Evolutionary conservation across 1,140 invertebrate species (phyloP), one percentile per base, ranked within the genome.

Genomic region (Dreissena polymorpha): DNA sequence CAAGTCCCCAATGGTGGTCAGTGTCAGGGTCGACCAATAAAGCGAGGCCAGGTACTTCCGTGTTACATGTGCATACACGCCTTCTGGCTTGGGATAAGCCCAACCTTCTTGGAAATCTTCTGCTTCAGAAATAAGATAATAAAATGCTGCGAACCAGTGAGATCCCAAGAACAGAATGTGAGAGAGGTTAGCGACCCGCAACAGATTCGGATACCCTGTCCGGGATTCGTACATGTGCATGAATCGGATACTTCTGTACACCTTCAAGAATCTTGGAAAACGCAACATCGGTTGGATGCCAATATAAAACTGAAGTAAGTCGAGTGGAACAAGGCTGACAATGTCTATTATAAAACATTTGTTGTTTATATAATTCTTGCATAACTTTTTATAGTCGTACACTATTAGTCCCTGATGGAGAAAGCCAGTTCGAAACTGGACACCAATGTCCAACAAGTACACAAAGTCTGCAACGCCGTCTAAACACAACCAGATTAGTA

Each of bases 121-220:
- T 29, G 96, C 96, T 91, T 98, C 97, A 8, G 97, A 98, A 27
- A 99, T 95, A 81, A 99, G 93, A 94, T 97, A 99, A 94, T 99
- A 99, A 94, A 99, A 99, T 92, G 97, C 98, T 53, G 97, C 98
- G 91, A 99, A 99, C 98, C 98, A 99, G 91, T 99, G 98, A 25
- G 97, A 97, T 83, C 98, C 94, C 86, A 99, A 97, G 83, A 99
- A 95, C 53, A 99, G 94, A 88, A 99, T 98, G 92, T 99, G 98
- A 83, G 98, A 97, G 29, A 99, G 94, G 93, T 98, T 99, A 83
- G 98, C 95, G 27, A 99, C 98, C n/a, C 98, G 94, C 96, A 97
- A 98, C 88, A 99, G 95, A 93, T 99, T 99, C 7, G 98, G 98
- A 93, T 97, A 99, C 53, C 98, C 96, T 0, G 97, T 98, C 83